These are phyloP conservation scores for Griposia aprilina DNA, from an alignment of 2,888 invertebrate genomes.

Conservation along the genomic window DNA sequence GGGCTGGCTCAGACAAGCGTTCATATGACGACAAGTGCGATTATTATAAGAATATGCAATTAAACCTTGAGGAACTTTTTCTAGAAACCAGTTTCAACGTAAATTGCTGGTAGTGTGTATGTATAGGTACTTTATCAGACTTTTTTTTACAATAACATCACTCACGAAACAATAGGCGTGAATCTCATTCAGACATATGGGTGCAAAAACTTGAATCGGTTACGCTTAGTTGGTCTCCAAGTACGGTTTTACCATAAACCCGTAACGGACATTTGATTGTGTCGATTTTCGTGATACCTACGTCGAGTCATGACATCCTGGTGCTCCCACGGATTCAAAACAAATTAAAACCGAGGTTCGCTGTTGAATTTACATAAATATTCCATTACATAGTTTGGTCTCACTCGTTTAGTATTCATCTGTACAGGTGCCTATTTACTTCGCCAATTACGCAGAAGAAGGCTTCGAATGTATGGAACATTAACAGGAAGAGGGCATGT, in stretches of 20 bases:
- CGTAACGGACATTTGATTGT: conserved; percentile 35
- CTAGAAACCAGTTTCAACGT: conserved; percentile 68
- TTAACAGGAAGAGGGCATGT: conserved; percentile 35
- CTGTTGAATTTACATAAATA: conserved; percentile 49
- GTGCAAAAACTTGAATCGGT: conserved; percentile 49
- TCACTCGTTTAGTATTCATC: conserved; percentile 41
- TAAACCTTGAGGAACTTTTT: conserved; percentile 68
- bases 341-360: conserved; percentile 37
- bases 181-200: conserved; percentile 58
- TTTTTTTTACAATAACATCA: conserved; percentile 72
- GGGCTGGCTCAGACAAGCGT: conserved; percentile 32
- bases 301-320: conserved; percentile 35
- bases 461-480: conserved; percentile 33
- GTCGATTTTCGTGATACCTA: conserved; percentile 32
- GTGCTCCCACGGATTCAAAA: conserved; percentile 28
- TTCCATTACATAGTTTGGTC: conserved; percentile 30
- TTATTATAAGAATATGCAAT: conserved; percentile 57
- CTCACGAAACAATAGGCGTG: conserved; percentile 71
- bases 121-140: conserved; percentile 61
- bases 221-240: conserved; percentile 26
- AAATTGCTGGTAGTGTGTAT: conserved; percentile 55
- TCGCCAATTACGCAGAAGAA: conserved; percentile 38
- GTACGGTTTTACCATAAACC: conserved; percentile 31
- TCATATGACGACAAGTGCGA: conserved; percentile 40
- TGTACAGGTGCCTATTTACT: conserved; percentile 1